A percentile compares a stretch with the other conserved stretches of the same genome.
phyloP scores from a whole-genome alignment of 2,888 invertebrate species.

The Ametastegia equiseti region DNA sequence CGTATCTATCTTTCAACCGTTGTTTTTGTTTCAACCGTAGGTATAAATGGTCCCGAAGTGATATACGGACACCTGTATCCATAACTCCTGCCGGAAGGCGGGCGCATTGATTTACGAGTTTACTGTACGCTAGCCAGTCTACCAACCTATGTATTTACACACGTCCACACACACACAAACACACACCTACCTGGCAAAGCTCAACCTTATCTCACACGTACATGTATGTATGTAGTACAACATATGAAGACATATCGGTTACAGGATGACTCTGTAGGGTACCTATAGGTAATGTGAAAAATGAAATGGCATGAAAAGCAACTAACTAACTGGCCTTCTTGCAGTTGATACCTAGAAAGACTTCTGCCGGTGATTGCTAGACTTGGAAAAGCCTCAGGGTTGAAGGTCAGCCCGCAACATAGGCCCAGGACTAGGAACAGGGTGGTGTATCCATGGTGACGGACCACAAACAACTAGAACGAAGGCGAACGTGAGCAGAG shows the following conservation, averaged over 20 bases:
- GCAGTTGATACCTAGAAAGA: background rate
- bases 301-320: background rate
- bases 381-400: background rate
- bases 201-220: too few species aligned
- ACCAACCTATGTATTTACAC: background rate
- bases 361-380: background rate
- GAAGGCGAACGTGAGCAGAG: conserved; percentile 17
- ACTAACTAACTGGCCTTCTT: too few species aligned
- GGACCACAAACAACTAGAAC: conserved; percentile 41
- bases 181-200: background rate
- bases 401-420: background rate
- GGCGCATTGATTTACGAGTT: conserved; percentile 43
- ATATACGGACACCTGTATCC: conserved; percentile 45
- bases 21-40: conserved; percentile 29
- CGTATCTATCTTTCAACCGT: conserved; percentile 8
- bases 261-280: background rate
- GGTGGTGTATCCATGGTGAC: conserved; percentile 30
- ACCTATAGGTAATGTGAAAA: too few species aligned
- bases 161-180: background rate
- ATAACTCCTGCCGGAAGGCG: conserved; percentile 38
- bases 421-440: background rate
- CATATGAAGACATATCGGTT: background rate
- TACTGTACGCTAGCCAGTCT: conserved; percentile 31
- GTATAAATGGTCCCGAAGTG: conserved; percentile 45
- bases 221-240: too few species aligned